Evolutionary conservation across 1,140 invertebrate species (phyloP).

Genomic region (Conopomorpha cramerella): DNA sequence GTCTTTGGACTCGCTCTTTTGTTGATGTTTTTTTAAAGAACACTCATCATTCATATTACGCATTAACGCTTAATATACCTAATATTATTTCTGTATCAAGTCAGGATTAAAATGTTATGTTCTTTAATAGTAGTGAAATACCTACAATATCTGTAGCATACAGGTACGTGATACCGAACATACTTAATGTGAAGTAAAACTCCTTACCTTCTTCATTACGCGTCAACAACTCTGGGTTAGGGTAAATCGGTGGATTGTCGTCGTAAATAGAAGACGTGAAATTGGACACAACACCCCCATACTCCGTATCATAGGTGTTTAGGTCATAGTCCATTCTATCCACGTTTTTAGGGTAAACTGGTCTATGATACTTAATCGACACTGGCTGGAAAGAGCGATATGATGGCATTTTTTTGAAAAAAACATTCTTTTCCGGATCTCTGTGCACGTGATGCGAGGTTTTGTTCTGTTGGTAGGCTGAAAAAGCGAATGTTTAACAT

Average conservation of each 20-base stretch:
- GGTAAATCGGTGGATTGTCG: slow-evolving; percentile 45
- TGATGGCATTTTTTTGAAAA: slow-evolving; percentile 28
- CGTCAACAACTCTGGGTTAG: slow-evolving; percentile 40
- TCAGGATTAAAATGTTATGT: too few relatives aligned
- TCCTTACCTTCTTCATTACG: slow-evolving; percentile 31
- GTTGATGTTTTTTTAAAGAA: too few relatives aligned
- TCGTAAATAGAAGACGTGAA: slow-evolving; percentile 50
- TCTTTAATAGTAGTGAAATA: too few relatives aligned
- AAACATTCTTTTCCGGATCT: slow-evolving; percentile 20
- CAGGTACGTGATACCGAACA: neutral
- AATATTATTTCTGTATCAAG: too few relatives aligned
- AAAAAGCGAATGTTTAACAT: slow-evolving; percentile 9
- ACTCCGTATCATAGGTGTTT: slow-evolving; percentile 42
- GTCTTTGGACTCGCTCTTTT: too few relatives aligned
- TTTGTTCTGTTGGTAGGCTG: slow-evolving; percentile 38
- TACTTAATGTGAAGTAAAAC: neutral
- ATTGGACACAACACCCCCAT: slow-evolving; percentile 41
- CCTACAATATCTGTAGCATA: slow-evolving; percentile 1
- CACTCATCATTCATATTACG: too few relatives aligned
- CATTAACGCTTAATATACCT: too few relatives aligned
- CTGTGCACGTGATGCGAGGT: slow-evolving; percentile 27
- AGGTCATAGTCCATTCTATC: slow-evolving; percentile 40
- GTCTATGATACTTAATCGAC: slow-evolving; percentile 32
- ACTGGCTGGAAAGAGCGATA: slow-evolving; percentile 43
- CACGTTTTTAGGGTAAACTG: slow-evolving; percentile 27